These are phyloP conservation scores for Trichonephila inaurata DNA, from an alignment of 1,140 invertebrate species.

Conservation along the genomic window DNA sequence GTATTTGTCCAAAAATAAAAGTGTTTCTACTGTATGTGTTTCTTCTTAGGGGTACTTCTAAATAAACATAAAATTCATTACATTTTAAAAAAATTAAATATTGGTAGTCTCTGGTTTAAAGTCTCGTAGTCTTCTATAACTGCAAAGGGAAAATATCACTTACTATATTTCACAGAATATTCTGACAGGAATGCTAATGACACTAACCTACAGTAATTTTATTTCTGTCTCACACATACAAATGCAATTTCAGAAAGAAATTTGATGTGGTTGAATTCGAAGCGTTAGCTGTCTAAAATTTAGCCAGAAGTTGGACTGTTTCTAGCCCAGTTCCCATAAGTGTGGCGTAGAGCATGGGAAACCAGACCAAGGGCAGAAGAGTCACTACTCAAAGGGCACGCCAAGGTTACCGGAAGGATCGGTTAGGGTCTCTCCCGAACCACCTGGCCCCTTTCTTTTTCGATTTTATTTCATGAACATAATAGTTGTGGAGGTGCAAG, in stretches of 20 bases:
- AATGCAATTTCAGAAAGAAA: background rate
- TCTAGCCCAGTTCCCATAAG: constrained; percentile 25
- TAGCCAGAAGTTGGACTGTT: background rate
- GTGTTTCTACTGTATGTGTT: too few relatives aligned
- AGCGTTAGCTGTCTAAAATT: background rate
- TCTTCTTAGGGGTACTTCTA: too few relatives aligned
- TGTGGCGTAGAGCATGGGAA: constrained; percentile 30
- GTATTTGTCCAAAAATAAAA: too few relatives aligned
- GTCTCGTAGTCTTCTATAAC: too few relatives aligned
- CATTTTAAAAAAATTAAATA: too few relatives aligned
- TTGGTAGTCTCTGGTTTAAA: too few relatives aligned
- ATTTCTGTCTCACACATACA: background rate
- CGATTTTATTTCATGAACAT: background rate
- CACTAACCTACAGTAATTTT: background rate
- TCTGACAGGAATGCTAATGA: background rate
- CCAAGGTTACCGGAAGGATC: constrained; percentile 42
- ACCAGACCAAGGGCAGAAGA: constrained; percentile 9
- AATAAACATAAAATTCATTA: too few relatives aligned
- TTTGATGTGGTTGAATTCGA: background rate
- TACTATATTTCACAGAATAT: too few relatives aligned
- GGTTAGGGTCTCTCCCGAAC: background rate
- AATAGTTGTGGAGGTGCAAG: constrained; percentile 30
- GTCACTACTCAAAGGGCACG: constrained; percentile 10
- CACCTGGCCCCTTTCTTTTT: constrained; percentile 33
- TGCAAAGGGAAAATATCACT: too few relatives aligned